Evolutionary conservation across 2,888 invertebrate species (phyloP).

Genomic region (Podotricha telesiphe): DNA sequence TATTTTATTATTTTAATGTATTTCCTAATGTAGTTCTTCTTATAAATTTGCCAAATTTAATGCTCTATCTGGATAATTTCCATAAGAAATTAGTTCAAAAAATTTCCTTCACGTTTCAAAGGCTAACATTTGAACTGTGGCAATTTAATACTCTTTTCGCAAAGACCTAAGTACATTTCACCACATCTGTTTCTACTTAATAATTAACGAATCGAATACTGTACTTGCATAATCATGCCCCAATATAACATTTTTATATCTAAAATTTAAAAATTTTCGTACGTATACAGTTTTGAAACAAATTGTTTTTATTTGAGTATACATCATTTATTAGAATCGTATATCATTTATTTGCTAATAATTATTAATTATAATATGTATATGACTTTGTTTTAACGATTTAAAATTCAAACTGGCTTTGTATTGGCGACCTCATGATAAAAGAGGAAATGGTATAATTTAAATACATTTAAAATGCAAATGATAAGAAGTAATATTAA

Average conservation of each 20-base stretch:
- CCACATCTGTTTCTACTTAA: slow-evolving; percentile 13
- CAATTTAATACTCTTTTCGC: too few relatives aligned
- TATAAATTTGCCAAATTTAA: too few relatives aligned
- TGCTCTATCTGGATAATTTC: too few relatives aligned
- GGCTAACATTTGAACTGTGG: too few relatives aligned
- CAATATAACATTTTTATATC: slow-evolving; percentile 51
- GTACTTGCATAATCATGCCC: slow-evolving; percentile 24
- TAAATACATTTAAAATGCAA: background rate
- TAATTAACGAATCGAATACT: slow-evolving; percentile 42
- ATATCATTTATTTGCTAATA: slow-evolving; percentile 34
- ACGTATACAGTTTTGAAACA: slow-evolving; percentile 47
- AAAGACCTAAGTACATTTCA: background rate
- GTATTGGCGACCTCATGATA: too few relatives aligned
- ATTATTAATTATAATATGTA: slow-evolving; percentile 30
- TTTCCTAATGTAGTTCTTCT: too few relatives aligned
- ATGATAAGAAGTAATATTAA: background rate
- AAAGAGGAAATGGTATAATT: too few relatives aligned
- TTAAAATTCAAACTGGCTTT: background rate
- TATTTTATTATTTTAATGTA: too few relatives aligned
- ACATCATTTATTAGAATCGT: slow-evolving; percentile 43
- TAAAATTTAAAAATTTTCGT: slow-evolving; percentile 49
- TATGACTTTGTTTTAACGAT: slow-evolving; percentile 6
- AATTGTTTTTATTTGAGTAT: slow-evolving; percentile 41
- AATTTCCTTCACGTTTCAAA: too few relatives aligned
- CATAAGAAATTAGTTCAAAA: too few relatives aligned